phyloP scores from a whole-genome alignment of 2,113 vertebrate genomes.

The Pachycephala philippinensis region DNA sequence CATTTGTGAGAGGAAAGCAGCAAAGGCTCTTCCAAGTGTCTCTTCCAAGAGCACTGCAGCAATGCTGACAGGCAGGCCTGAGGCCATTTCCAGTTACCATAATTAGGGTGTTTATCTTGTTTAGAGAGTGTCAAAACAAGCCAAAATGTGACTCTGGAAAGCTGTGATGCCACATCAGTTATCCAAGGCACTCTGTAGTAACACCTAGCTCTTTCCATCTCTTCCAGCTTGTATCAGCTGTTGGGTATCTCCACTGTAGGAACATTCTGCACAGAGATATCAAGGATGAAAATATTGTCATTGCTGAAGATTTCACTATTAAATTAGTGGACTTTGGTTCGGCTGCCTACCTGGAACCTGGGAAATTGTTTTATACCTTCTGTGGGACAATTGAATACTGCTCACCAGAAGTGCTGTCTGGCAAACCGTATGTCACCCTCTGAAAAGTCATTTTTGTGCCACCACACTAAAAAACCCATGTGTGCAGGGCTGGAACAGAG shows the following conservation, averaged over 20 bases:
- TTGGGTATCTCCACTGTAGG: constrained; percentile 81
- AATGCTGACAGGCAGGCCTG: neutral
- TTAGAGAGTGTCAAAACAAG: neutral
- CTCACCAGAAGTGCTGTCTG: constrained; percentile 90
- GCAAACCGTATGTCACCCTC: constrained; percentile 82
- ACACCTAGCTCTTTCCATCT: neutral
- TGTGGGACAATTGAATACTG: constrained; percentile 94
- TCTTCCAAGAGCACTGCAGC: neutral
- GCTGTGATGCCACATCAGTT: neutral
- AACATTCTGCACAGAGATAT: constrained; percentile 89
- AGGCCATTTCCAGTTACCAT: neutral
- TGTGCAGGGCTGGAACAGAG: neutral
- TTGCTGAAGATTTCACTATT: constrained; percentile 87
- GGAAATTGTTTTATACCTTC: constrained; percentile 87
- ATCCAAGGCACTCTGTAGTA: neutral
- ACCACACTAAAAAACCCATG: neutral
- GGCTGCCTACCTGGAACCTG: constrained; percentile 80
- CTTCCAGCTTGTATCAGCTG: constrained; percentile 85
- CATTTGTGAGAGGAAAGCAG: neutral
- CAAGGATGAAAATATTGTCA: constrained; percentile 94
- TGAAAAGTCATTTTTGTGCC: neutral
- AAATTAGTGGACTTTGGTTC: constrained; percentile 93
- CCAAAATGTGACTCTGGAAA: neutral
- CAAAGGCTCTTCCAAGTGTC: neutral
- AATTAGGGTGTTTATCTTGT: neutral